Evolutionary conservation across 2,113 vertebrate genomes (phyloP).

Genomic region (Xyrauchen texanus): DNA sequence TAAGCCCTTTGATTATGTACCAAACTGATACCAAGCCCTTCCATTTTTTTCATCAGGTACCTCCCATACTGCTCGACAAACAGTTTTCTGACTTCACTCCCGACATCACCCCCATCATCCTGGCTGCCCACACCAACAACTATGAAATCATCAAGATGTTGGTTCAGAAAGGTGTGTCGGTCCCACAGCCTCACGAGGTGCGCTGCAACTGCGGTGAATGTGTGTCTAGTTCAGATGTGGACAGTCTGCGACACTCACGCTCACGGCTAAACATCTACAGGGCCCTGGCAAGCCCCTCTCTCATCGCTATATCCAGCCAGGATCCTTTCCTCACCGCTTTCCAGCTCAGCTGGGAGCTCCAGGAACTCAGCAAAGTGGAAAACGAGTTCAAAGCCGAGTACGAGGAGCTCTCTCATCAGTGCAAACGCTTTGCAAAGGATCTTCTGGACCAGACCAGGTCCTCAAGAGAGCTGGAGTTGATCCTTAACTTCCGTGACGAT

Average conservation of each 20-base stretch:
- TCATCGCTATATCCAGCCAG: slow-evolving; percentile 93
- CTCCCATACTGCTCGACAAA: slow-evolving; percentile 88
- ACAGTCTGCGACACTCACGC: slow-evolving; percentile 91
- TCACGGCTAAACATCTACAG: slow-evolving; percentile 96
- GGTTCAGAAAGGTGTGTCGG: slow-evolving; percentile 91
- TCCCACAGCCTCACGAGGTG: slow-evolving; percentile 92
- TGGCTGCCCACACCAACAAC: slow-evolving; percentile 98
- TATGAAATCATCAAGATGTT: slow-evolving; percentile 96
- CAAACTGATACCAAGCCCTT: not conserved
- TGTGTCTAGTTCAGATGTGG: slow-evolving; percentile 87
- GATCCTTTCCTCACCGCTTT: slow-evolving; percentile 97
- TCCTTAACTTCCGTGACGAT: slow-evolving; percentile 94
- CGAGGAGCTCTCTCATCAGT: slow-evolving; percentile 87
- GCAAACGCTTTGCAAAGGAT: slow-evolving; percentile 94
- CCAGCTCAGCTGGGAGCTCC: slow-evolving; percentile 94
- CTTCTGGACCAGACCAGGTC: slow-evolving; percentile 96
- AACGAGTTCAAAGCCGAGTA: slow-evolving; percentile 97
- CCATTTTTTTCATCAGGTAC: slow-evolving; percentile 78
- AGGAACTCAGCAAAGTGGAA: slow-evolving; percentile 93
- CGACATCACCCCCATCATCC: slow-evolving; percentile 95
- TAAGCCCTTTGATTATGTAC: not conserved
- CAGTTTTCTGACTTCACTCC: slow-evolving; percentile 98
- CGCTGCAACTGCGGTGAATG: slow-evolving; percentile 94
- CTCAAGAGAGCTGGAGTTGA: slow-evolving; percentile 91
- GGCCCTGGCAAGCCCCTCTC: slow-evolving; percentile 88